A percentile compares a stretch with the other conserved stretches of the same genome.
phyloP scores from a whole-genome alignment of 2,797 vertebrate species.

The Leucoraja ocellata region DNA sequence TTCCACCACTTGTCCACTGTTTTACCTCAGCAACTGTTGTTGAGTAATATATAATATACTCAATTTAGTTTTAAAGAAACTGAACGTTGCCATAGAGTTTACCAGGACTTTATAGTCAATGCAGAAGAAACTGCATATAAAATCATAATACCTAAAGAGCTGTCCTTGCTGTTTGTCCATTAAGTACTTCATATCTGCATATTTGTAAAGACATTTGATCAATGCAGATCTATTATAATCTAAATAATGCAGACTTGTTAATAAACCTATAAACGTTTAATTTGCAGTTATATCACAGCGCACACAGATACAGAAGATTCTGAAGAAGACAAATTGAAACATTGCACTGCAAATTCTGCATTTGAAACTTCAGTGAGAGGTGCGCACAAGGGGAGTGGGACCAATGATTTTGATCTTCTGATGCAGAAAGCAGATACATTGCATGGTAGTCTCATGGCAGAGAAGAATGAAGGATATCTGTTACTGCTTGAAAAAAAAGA shows the following conservation, averaged over 20 bases:
- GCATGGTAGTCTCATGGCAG: conserved; percentile 61
- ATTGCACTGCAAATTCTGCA: conserved; percentile 42
- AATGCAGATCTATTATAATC: too few species aligned
- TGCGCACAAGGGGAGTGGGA: conserved; percentile 43
- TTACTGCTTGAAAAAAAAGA: conserved; percentile 67
- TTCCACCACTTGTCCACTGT: too few species aligned
- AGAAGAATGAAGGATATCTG: conserved; percentile 68
- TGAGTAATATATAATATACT: not conserved
- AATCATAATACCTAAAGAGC: not conserved
- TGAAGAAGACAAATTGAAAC: conserved; percentile 55
- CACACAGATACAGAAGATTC: conserved; percentile 71
- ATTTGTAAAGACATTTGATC: not conserved
- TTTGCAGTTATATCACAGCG: conserved; percentile 85
- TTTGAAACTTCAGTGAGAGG: conserved; percentile 45
- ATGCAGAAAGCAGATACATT: conserved; percentile 68
- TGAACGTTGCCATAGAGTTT: not conserved
- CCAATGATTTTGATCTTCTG: conserved; percentile 58
- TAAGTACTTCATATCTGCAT: too few species aligned
- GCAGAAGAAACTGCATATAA: not conserved
- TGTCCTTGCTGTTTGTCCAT: not conserved
- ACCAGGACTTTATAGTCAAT: not conserved
- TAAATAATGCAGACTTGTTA: conserved; percentile 15
- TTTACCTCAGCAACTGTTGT: too few species aligned
- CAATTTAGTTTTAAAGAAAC: not conserved
- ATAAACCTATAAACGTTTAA: conserved; percentile 38